Base-by-base conservation (phyloP, 2,888 invertebrate genomes). In the Abrostola triplasia region DNA sequence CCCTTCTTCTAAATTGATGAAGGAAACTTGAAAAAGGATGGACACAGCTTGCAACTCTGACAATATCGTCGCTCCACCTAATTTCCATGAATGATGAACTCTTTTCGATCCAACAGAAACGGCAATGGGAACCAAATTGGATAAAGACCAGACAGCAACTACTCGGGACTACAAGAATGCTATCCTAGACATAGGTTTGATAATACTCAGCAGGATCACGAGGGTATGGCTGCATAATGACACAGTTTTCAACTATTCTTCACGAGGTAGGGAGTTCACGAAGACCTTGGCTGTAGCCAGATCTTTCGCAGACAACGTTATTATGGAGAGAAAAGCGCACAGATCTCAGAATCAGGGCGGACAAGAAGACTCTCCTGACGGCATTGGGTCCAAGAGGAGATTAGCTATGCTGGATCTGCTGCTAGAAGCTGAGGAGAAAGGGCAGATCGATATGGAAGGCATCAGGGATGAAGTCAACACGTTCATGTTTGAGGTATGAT, bases 401-500 rank as follows among this genome's bases (percentile, higher is more conserved):
- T 86, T 95, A 84, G 96, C 96, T 0, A 95, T 97, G 83, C 86
- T 97, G 67, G 97, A 97, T 88, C 89, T 96, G 24, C 80, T 97
- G n/a, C 79, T 97, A 12, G 95, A 95, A 64, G 94, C 95, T 2
- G 95, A 94, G 75, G 92, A 93, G 41, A 95, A 95, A 63, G 95
- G 95, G 0, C 88, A 95, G 70, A 89, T 97, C 36, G 95, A 95
- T 44, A 92, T 96, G 74, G 87, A 95, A 35, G 96, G 96, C 48
- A 95, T 97, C 67, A 92, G 96, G 61, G 96, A 96, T 81, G 96
- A 97, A 89, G 96, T 97, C 0, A 96, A 97, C 75, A 97, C 97
- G 0, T 96, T 97, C 76, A 96, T 97, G 77, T 79, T 79, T 70
- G 78, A 73, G 59, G 80, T 81, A 62, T 64, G 59, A 42, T 7